Base-by-base conservation (phyloP, 2,797 vertebrate genomes). In the Myotis myotis region DNA sequence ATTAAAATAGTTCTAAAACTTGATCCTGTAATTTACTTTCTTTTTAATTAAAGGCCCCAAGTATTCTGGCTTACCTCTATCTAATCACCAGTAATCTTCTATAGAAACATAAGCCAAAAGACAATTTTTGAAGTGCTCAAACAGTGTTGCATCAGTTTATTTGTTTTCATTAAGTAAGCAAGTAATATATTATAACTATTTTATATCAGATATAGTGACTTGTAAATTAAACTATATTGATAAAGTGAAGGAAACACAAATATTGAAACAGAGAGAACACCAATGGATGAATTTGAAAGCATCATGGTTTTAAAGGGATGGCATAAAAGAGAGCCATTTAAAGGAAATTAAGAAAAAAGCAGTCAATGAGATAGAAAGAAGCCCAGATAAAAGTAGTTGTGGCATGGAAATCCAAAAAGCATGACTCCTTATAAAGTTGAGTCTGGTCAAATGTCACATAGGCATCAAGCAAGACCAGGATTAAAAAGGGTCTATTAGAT, bases 1-100 rank as follows among this genome's bases (percentile, higher is more conserved):
- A 49, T 33, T 75, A 28, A 96, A 95, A 97, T 92, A 51, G 16
- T 64, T 85, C 47, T 71, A 94, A 96, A 94, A 79, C 3, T 68
- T 64, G 7, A 12, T 51, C 19, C 8, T 86, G 4, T 51, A 49
- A 64, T 3, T 17, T 23, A 51, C 8, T 93, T 91, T 79, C 12
- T 44, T 79, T 62, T 85, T 85, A 80, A 22, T 81, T 74, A 72
- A 88, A 96, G 23, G 16, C 25, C 12, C 11, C 17, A 76, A 28
- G 16, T 70, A 78, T 51, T 90, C 25, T 55, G 15, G 4, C 22
- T 76, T 74, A 28, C 36, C 10, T 75, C n/a, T 87, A 6, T 53
- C 20, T 44, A 89, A 57, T 12, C 8, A 71, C 30, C 20, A 71
- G 3, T 41, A 68, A 88, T 68, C n/a, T 8, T n/a, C 64, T 92